phyloP scores from a whole-genome alignment of 1,140 invertebrate genomes.

The Laodelphax striatellus region DNA sequence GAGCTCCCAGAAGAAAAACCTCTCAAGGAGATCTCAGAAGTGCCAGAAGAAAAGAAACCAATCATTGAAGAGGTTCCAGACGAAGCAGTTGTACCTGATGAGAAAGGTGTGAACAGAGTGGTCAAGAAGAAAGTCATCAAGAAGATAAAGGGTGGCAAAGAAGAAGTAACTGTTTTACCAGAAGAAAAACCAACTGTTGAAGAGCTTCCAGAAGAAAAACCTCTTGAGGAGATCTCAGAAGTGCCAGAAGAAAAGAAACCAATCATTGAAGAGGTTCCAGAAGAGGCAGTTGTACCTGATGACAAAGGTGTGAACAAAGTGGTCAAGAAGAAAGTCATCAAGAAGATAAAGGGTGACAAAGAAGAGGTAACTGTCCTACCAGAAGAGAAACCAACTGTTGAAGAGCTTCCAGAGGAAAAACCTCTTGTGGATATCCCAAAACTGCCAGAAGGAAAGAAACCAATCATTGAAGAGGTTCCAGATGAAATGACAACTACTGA shows the following conservation, averaged over 20 bases:
- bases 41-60: no score
- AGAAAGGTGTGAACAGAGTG: constrained; percentile 19
- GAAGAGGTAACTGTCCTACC: constrained; percentile 3
- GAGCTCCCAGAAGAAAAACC: no score
- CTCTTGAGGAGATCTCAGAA: not conserved
- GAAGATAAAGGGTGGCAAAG: constrained; percentile 14
- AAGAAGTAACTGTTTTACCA: not conserved
- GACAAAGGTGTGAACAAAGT: constrained; percentile 20
- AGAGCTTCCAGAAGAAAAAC: not conserved
- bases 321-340: constrained; percentile 30
- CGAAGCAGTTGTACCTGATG: no score
- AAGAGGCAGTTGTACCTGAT: constrained; percentile 20
- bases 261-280: constrained; percentile 19
- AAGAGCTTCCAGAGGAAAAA: not conserved
- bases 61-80: no score
- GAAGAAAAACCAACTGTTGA: not conserved
- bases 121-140: constrained; percentile 30
- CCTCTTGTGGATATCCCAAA: not conserved
- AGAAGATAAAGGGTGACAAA: constrained; percentile 14
- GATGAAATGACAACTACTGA: constrained; percentile 26
- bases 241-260: constrained; percentile 15
- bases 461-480: constrained; percentile 19
- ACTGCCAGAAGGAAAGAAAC: constrained; percentile 14
- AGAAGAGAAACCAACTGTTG: not conserved
- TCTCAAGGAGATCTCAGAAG: no score